A percentile compares a stretch with the other conserved stretches of the same genome.
Conservation (phyloP, 2,888 invertebrate genomes). For the Philhelius pedissequus region DNA sequence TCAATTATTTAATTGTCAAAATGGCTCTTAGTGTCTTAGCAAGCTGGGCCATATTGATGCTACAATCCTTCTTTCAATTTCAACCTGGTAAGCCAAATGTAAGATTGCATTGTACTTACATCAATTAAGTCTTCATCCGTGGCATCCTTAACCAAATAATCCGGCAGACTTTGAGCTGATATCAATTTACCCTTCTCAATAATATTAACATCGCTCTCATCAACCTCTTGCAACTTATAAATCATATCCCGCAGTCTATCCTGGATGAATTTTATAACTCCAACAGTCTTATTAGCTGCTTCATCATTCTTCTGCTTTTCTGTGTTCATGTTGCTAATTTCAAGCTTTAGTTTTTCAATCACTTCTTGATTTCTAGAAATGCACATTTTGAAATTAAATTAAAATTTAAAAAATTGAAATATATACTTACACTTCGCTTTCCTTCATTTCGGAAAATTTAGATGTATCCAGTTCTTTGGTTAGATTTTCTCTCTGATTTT, state of each 20-base stretch:
- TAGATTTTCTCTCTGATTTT: constrained; percentile 83
- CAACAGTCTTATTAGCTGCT: constrained; percentile 75
- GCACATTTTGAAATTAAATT: neutral
- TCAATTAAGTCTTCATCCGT: constrained; percentile 75
- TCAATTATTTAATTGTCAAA: too few species aligned
- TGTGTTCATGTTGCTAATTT: constrained; percentile 80
- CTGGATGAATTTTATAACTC: constrained; percentile 75
- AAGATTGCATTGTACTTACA: constrained; percentile 67
- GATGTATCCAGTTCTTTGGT: constrained; percentile 86
- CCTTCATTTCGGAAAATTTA: constrained; percentile 89
- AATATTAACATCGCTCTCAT: constrained; percentile 75
- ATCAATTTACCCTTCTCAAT: constrained; percentile 72
- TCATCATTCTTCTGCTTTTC: constrained; percentile 77
- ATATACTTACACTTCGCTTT: constrained; percentile 88
- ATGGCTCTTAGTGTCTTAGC: too few species aligned
- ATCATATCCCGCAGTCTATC: constrained; percentile 78
- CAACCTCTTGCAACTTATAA: constrained; percentile 78
- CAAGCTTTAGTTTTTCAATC: constrained; percentile 82
- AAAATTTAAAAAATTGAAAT: neutral
- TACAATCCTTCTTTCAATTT: too few species aligned
- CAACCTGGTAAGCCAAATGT: too few species aligned
- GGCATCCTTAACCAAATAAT: constrained; percentile 74
- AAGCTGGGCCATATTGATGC: too few species aligned
- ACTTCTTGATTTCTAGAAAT: constrained; percentile 84
- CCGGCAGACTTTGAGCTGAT: constrained; percentile 73